phyloP scores from a whole-genome alignment of 2,113 vertebrate genomes.

The Pangasianodon hypophthalmus region DNA sequence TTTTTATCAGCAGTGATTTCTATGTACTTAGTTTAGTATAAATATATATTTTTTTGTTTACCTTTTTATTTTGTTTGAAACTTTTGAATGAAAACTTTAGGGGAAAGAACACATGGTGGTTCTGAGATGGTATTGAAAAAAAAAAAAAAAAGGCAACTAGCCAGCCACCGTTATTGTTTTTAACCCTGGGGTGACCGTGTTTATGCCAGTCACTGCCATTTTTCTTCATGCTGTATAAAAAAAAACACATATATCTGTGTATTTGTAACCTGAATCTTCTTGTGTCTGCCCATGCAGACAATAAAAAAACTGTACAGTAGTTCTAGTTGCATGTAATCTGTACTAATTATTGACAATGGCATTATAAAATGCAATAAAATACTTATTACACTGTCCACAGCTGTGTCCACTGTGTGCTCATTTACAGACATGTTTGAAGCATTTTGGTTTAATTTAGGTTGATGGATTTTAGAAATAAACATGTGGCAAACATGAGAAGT shows the following conservation, averaged over 20 bases:
- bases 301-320: conserved; percentile 91
- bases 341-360: conserved; percentile 90
- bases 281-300: conserved; percentile 82
- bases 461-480: background rate
- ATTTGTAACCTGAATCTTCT: conserved; percentile 86
- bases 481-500: background rate
- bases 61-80: conserved; percentile 51
- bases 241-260: conserved; percentile 82
- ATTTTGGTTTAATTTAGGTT: background rate
- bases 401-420: conserved; percentile 38
- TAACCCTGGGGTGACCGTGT: conserved; percentile 73
- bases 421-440: background rate
- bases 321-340: conserved; percentile 88
- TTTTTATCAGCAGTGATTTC: conserved; percentile 74
- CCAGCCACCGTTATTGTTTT: conserved; percentile 63
- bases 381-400: conserved; percentile 77
- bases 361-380: conserved; percentile 93
- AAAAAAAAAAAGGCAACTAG: conserved; percentile 66
- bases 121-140: conserved; percentile 59
- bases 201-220: conserved; percentile 81
- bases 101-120: conserved; percentile 68
- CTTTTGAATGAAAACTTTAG: conserved; percentile 72
- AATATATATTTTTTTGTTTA: conserved; percentile 62
- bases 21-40: conserved; percentile 76
- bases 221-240: conserved; percentile 83